Evolutionary conservation across 2,888 invertebrate genomes (phyloP), one percentile per base, ranked within the genome.

Genomic region (Neocrepidodera transversa): DNA sequence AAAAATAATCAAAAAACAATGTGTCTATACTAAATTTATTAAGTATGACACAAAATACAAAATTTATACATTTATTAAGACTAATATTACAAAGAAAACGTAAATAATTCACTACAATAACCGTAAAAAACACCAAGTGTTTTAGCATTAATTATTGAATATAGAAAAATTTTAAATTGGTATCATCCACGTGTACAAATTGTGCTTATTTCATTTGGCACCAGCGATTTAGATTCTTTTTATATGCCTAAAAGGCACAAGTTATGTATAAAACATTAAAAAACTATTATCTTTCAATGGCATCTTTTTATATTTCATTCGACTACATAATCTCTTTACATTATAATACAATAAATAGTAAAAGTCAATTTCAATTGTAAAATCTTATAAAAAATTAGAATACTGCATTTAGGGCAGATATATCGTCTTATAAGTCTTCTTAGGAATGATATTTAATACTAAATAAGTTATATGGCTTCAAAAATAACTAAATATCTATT

Each of bases 331-430:
- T 61, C 59, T 62, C 54, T 64, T 64, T 64, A 64, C 63, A 64
- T 59, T 64, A 64, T 64, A 62, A 51, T 64, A 64, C 64, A 64
- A 64, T 62, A 64, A 57, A 62, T 62, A 56, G 40, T 58, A 49
- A 16, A 51, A 54, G 54, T 45, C 23, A 36, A 54, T 45, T 45
- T 54, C 23, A 23, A 16, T 45, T 54, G 54, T 54, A 54, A 54
- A 45, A 54, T 48, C 18, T 20, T 64, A 60, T 50, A 55, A 63
- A 45, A 63, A 61, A 57, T 50, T 49, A 57, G 28, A 64, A 64
- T 64, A 64, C 64, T 64, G 64, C 53, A 62, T 35, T 42, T 59
- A 42, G 36, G 61, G 54, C 61, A 62, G 58, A 45, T 51, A n/a
- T n/a, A 36, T 58, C 51, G 30, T 54, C 52, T 45, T 23, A 23